These are phyloP conservation scores for Esox niger DNA, from an alignment of 2,113 vertebrate species.

Conservation along the genomic window DNA sequence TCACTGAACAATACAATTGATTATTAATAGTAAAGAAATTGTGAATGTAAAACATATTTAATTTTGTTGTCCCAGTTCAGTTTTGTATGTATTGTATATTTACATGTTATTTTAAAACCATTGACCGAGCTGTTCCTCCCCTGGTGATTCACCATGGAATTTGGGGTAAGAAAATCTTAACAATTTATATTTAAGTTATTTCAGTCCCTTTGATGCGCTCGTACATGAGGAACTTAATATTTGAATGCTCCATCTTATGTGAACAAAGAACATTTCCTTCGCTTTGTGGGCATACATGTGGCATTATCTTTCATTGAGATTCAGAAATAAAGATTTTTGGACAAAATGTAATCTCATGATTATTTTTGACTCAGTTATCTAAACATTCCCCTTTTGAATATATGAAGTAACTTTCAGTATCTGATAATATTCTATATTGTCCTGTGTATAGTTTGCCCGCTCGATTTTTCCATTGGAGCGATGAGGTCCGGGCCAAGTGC, in stretches of 20 bases:
- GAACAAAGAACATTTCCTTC: slow-evolving; percentile 32
- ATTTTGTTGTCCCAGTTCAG: slow-evolving; percentile 2
- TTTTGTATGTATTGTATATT: slow-evolving; percentile 11
- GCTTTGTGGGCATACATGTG: slow-evolving; percentile 16
- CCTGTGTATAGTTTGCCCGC: neutral
- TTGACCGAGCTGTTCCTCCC: slow-evolving; percentile 12
- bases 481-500: neutral
- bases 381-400: neutral
- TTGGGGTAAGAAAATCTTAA: slow-evolving; percentile 11
- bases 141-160: neutral
- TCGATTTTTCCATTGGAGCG: neutral
- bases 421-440: neutral
- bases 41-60: slow-evolving; percentile 37
- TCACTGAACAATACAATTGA: slow-evolving; percentile 25
- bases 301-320: slow-evolving; percentile 4
- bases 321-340: slow-evolving; percentile 19
- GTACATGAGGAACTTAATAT: slow-evolving; percentile 1
- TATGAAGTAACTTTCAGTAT: neutral
- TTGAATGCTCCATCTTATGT: slow-evolving; percentile 33
- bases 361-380: neutral
- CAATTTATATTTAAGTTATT: slow-evolving; percentile 15
- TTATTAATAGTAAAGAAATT: slow-evolving; percentile 5
- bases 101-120: neutral
- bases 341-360: slow-evolving; percentile 1
- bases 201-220: slow-evolving; percentile 10